phyloP scores from a whole-genome alignment of 2,888 invertebrate species.

The Xanthia icteritia region DNA sequence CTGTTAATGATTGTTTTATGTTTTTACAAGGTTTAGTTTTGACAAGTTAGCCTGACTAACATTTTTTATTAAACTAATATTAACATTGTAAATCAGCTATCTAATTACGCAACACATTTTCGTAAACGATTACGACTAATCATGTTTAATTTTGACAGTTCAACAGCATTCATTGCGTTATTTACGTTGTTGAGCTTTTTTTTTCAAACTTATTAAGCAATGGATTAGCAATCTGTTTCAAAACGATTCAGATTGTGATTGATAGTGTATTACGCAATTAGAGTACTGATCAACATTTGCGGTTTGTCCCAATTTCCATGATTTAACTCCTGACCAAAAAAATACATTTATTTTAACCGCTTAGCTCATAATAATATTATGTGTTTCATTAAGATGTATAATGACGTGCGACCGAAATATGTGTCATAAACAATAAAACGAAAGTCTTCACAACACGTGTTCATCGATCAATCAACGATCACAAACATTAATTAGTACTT shows the following conservation, averaged over 20 bases:
- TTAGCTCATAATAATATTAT: slow-evolving; percentile 17
- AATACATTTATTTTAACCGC: not conserved
- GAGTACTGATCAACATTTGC: not conserved
- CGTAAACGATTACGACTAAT: too few relatives aligned
- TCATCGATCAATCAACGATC: slow-evolving; percentile 76
- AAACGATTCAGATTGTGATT: too few relatives aligned
- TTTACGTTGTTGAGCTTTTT: too few relatives aligned
- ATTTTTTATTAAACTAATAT: not conserved
- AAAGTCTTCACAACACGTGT: slow-evolving; percentile 74
- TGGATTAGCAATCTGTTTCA: too few relatives aligned
- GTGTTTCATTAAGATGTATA: slow-evolving; percentile 34
- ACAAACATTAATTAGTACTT: slow-evolving; percentile 80
- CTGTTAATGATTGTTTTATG: slow-evolving; percentile 50
- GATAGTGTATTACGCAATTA: too few relatives aligned
- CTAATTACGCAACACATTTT: too few relatives aligned
- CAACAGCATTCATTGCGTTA: too few relatives aligned
- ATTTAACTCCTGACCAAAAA: not conserved
- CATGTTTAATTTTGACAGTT: too few relatives aligned
- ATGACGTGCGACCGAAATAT: slow-evolving; percentile 60
- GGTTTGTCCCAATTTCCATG: not conserved
- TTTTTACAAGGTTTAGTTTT: slow-evolving; percentile 60
- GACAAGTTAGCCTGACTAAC: slow-evolving; percentile 53
- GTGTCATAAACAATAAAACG: slow-evolving; percentile 68
- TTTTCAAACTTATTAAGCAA: too few relatives aligned
- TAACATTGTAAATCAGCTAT: not conserved